phyloP scores from a whole-genome alignment of 2,888 invertebrate species.

The Cerastis leucographa region DNA sequence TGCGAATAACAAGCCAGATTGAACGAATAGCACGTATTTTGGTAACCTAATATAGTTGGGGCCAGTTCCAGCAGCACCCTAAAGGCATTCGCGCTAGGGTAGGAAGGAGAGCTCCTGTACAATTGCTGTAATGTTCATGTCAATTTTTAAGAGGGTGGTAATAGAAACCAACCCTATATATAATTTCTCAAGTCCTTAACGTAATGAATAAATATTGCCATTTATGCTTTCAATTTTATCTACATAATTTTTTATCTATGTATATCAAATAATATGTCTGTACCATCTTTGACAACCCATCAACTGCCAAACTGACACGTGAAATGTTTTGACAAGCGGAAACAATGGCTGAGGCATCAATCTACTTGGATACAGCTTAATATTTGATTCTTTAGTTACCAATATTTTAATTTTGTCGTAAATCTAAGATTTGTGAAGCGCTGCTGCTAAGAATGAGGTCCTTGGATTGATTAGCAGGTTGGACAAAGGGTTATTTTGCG shows the following conservation, averaged over 20 bases:
- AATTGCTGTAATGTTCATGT: background rate
- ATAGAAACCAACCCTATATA: background rate
- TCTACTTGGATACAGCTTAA: background rate
- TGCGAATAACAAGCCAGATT: background rate
- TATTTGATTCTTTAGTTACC: background rate
- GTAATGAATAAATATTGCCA: background rate
- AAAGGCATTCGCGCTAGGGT: background rate
- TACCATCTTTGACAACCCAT: constrained; percentile 3
- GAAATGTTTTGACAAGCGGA: constrained; percentile 24
- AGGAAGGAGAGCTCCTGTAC: background rate
- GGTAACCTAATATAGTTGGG: background rate
- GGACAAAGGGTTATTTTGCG: background rate
- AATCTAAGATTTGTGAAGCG: background rate
- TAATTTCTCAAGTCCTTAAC: background rate
- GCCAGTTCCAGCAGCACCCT: background rate
- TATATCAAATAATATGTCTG: background rate
- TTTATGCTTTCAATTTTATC: background rate
- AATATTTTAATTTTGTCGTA: background rate
- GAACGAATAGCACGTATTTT: background rate
- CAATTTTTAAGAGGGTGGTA: background rate
- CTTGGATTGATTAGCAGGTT: background rate
- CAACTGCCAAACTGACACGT: constrained; percentile 6
- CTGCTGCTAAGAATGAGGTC: background rate
- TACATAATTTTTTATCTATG: background rate
- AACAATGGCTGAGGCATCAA: constrained; percentile 5